Evolutionary conservation across 2,797 vertebrate genomes (phyloP), one percentile per base, ranked within the genome.

Genomic region (Eupleurogrammus muticus): DNA sequence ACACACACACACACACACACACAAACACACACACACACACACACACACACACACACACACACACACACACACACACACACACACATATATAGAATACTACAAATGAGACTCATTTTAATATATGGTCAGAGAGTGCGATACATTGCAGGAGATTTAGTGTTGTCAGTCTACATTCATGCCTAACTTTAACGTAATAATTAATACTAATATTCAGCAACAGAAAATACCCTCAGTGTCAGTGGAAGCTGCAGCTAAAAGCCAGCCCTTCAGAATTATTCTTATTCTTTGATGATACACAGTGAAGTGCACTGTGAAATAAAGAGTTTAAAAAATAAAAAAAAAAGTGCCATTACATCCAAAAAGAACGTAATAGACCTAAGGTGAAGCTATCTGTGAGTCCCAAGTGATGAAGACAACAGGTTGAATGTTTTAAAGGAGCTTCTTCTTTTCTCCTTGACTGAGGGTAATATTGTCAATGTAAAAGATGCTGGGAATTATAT

Each of bases 401-500:
- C 17, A 23, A 61, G 40, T 24, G 38, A 42, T 54, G 53, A 54
- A 78, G 71, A 76, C 63, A 75, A 73, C 78, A 70, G 52, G 65
- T 35, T 65, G 44, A 66, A 60, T 63, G 51, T 70, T 79, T 77
- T 62, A 68, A 2, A 66, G 52, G 66, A 1, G 20, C 16, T 54
- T 64, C 35, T 56, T 64, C 12, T 66, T 67, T 55, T 70, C 38
- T 70, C 58, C 23, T 71, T 9, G 1, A 66, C 52, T 64, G 35
- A 11, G 47, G 49, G 51, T 61, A 48, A 72, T 56, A 63, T 57
- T 57, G 55, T 66, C 38, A 50, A 49, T 0, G 42, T 12, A 58
- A 50, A 80, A 74, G 61, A 70, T 46, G 53, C 73, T 61, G 65
- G 61, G 71, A 69, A 71, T 73, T 49, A 56, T 79, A 73, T 75